Evolutionary conservation across 2,113 vertebrate genomes (phyloP).

Genomic region (Poeciliopsis turrubarensis): DNA sequence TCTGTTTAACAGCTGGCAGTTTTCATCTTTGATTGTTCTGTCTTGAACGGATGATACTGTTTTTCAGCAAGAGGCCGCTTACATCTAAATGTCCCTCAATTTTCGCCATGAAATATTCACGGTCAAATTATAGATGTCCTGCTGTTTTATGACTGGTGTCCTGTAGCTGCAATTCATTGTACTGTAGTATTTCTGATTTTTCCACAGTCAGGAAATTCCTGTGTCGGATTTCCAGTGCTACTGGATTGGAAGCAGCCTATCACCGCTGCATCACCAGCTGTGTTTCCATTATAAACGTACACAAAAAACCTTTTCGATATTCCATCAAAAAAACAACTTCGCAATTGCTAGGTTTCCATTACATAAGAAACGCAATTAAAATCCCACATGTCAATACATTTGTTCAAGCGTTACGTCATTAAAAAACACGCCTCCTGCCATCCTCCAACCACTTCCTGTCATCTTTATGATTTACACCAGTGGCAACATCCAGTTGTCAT

Average conservation of each 20-base stretch:
- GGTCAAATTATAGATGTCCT: slow-evolving; percentile 49
- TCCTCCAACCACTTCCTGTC: too few species aligned
- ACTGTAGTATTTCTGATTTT: slow-evolving; percentile 22
- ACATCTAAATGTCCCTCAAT: slow-evolving; percentile 70
- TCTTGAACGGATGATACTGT: slow-evolving; percentile 60
- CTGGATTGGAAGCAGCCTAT: neutral
- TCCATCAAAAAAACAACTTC: too few species aligned
- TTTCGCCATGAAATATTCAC: slow-evolving; percentile 57
- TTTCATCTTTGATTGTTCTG: slow-evolving; percentile 73
- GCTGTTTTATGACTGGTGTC: slow-evolving; percentile 25
- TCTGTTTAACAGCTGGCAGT: slow-evolving; percentile 60
- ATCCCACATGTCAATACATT: too few species aligned
- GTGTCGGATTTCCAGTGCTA: neutral
- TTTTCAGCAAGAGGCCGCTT: slow-evolving; percentile 55
- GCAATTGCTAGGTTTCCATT: too few species aligned
- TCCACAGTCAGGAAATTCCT: slow-evolving; percentile 1
- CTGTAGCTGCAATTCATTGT: neutral
- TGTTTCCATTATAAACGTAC: too few species aligned
- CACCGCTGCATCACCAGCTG: too few species aligned
- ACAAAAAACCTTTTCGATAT: too few species aligned
- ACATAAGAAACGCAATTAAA: too few species aligned
- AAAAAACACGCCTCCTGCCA: too few species aligned
- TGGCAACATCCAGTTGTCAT: too few species aligned
- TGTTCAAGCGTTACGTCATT: too few species aligned
- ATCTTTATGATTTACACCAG: too few species aligned